Evolutionary conservation across 1,140 invertebrate species (phyloP).

Genomic region (Drosophila nebulosa): DNA sequence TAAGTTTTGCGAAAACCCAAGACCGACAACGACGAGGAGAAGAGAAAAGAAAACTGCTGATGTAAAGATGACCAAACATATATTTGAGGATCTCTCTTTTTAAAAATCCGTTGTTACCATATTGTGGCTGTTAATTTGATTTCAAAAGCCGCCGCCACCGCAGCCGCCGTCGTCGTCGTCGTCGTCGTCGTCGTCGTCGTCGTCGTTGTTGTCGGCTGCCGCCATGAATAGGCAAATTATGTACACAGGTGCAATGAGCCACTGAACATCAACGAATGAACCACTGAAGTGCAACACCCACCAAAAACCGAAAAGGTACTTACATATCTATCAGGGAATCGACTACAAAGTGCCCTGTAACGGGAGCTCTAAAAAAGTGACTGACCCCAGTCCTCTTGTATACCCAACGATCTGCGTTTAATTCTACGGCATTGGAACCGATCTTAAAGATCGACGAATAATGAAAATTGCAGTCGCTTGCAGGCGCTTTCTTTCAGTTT

Average conservation of each 20-base stretch:
- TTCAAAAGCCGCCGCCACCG: constrained; percentile 60
- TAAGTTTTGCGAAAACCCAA: constrained; percentile 52
- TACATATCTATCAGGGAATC: not conserved
- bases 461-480: constrained; percentile 50
- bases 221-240: constrained; percentile 69
- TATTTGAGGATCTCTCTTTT: constrained; percentile 47
- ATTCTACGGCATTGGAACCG: not conserved
- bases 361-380: no score
- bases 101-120: constrained; percentile 19
- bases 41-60: constrained; percentile 46
- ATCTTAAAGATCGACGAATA: constrained; percentile 36
- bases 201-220: constrained; percentile 24
- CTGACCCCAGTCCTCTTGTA: no score
- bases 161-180: constrained; percentile 43
- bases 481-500: constrained; percentile 32
- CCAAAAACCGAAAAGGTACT: constrained; percentile 2
- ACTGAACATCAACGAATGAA: constrained; percentile 26
- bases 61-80: constrained; percentile 66
- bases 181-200: constrained; percentile 32
- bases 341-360: not conserved
- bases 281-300: constrained; percentile 58
- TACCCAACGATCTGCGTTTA: no score
- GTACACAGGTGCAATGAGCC: constrained; percentile 62
- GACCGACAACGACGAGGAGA: not conserved
- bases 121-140: constrained; percentile 63